A percentile compares a stretch with the other conserved stretches of the same genome.
phyloP scores from a whole-genome alignment of 2,888 invertebrate genomes.

The Rotaria sp. region DNA sequence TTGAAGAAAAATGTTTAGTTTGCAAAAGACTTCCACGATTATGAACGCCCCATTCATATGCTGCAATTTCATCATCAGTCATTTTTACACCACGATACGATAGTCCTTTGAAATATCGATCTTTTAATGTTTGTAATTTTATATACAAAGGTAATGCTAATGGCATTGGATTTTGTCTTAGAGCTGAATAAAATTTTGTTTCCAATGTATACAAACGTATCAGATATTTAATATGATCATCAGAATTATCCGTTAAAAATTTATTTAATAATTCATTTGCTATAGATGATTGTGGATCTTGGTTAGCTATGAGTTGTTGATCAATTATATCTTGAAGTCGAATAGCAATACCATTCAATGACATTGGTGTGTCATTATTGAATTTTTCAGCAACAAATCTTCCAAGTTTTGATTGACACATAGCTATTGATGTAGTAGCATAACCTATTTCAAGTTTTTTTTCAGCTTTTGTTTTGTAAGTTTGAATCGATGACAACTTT shows the following conservation, averaged over 20 bases:
- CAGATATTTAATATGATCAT: background rate
- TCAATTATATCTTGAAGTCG: background rate
- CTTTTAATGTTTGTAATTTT: background rate
- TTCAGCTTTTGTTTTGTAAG: background rate
- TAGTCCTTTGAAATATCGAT: background rate
- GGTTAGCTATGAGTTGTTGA: background rate
- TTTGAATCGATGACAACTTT: background rate
- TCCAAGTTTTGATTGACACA: background rate
- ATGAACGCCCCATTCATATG: background rate
- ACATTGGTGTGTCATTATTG: background rate
- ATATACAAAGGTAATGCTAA: background rate
- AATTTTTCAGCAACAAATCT: background rate
- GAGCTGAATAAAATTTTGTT: background rate
- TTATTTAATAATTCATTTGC: background rate
- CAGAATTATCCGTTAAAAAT: background rate
- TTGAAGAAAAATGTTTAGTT: background rate
- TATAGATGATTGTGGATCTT: background rate
- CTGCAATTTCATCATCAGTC: background rate
- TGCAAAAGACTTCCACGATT: background rate
- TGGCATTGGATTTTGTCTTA: background rate
- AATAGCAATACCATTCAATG: background rate
- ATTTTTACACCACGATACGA: background rate
- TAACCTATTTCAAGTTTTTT: background rate
- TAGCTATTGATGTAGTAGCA: background rate
- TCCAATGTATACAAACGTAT: background rate